A percentile compares a stretch with the other conserved stretches of the same genome.
phyloP scores from a whole-genome alignment of 2,113 vertebrate genomes.

The Leucopsar rothschildi region DNA sequence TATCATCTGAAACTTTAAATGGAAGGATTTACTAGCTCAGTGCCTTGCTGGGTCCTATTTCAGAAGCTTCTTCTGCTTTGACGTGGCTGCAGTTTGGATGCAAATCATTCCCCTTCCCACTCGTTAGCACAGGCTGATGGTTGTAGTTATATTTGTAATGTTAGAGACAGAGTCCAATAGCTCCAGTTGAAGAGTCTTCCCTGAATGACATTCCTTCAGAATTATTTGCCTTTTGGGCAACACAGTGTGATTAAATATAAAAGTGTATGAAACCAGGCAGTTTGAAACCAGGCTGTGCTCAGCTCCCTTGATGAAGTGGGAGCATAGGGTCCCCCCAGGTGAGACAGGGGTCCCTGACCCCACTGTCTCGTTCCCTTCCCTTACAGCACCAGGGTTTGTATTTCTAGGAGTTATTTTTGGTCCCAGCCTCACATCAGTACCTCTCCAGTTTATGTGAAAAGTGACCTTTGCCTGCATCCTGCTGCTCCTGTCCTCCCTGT shows the following conservation, averaged over 20 bases:
- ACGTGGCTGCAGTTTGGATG: not conserved
- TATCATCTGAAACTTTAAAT: not conserved
- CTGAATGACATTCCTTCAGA: not conserved
- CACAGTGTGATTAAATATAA: not conserved
- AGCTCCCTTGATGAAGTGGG: fast-evolving
- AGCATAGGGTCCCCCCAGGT: fast-evolving
- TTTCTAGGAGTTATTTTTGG: not conserved
- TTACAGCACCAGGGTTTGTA: not conserved
- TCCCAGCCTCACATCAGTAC: not conserved
- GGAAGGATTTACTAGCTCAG: not conserved
- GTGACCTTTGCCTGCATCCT: slow-evolving; percentile 7
- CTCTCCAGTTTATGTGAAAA: not conserved
- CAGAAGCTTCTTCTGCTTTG: not conserved
- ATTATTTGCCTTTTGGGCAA: not conserved
- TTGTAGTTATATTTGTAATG: not conserved
- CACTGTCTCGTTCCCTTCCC: not conserved
- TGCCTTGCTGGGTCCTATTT: not conserved
- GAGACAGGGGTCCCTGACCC: not conserved
- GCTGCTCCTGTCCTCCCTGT: not conserved
- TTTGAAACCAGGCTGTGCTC: not conserved
- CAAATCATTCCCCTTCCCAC: not conserved
- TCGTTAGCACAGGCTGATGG: not conserved
- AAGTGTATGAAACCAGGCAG: not conserved
- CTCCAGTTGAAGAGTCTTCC: not conserved
- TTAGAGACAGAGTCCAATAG: not conserved